Conservation (phyloP, 37 sponge, comb jelly and placozoan genomes). For the Aplysina aerophoba region DNA sequence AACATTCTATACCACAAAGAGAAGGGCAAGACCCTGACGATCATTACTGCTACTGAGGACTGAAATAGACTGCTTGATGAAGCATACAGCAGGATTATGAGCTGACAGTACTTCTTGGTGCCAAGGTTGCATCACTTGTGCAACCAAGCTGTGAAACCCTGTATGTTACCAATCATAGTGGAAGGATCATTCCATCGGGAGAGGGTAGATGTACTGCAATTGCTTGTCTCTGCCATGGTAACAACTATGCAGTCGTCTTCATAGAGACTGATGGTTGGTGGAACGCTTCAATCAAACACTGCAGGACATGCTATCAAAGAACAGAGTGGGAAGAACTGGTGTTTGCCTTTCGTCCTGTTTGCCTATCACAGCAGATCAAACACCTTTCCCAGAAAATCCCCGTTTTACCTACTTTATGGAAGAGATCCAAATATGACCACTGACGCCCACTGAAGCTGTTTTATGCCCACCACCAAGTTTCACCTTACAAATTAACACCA, state of each 20-base stretch:
- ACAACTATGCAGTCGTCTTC: conserved; percentile 54
- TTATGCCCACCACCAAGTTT: neutral
- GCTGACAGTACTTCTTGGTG: conserved; percentile 18
- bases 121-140: conserved; percentile 42
- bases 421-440: conserved; percentile 39
- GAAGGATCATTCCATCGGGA: conserved; percentile 29
- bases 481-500: neutral
- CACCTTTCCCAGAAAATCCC: conserved; percentile 26
- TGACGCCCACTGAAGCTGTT: conserved; percentile 25
- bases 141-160: no score
- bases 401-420: conserved; percentile 50
- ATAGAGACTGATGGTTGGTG: conserved; percentile 70
- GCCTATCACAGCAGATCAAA: conserved; percentile 37
- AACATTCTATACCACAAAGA: conserved; percentile 52
- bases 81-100: conserved; percentile 18
- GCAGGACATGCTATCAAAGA: conserved; percentile 49
- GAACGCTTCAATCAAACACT: conserved; percentile 48
- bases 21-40: conserved; percentile 38
- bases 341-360: conserved; percentile 39
- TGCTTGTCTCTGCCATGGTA: conserved; percentile 4
- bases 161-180: conserved; percentile 1
- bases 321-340: conserved; percentile 39
- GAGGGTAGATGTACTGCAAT: conserved; percentile 25
- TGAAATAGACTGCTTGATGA: conserved; percentile 8
- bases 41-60: conserved; percentile 33